These are phyloP conservation scores for Heteractis magnifica DNA, from an alignment of 92 coral and sea anemone genomes.

Conservation along the genomic window DNA sequence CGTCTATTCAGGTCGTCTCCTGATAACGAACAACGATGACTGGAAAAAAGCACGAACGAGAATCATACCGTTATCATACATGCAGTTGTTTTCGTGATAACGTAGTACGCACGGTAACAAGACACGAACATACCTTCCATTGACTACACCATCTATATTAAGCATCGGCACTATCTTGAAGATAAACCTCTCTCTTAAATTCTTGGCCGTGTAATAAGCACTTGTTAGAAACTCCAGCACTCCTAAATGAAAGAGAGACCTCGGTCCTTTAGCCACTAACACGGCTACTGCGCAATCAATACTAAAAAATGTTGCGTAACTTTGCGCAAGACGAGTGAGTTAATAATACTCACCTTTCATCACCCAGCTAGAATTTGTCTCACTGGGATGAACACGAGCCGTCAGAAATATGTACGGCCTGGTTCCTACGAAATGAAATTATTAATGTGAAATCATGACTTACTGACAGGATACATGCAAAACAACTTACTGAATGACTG, in stretches of 20 bases:
- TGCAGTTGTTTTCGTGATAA: too few species aligned
- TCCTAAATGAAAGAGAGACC: constrained; percentile 37
- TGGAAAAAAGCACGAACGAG: constrained; percentile 37
- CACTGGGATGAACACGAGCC: constrained; percentile 97
- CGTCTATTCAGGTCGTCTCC: constrained; percentile 96
- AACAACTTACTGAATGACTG: constrained; percentile 60
- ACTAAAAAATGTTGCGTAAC: too few species aligned
- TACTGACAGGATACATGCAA: background rate
- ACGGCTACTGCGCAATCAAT: too few species aligned
- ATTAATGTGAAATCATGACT: background rate
- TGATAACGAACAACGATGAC: constrained; percentile 95
- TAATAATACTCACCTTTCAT: constrained; percentile 75
- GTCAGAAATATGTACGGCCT: constrained; percentile 87
- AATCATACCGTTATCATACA: constrained; percentile 6
- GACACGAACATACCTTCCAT: constrained; percentile 77
- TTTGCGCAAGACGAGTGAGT: too few species aligned
- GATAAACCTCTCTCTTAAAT: constrained; percentile 84
- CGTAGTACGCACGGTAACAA: background rate
- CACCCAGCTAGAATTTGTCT: constrained; percentile 98
- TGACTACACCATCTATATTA: constrained; percentile 94
- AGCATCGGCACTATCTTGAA: constrained; percentile 97
- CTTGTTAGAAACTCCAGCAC: constrained; percentile 89
- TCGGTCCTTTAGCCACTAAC: background rate
- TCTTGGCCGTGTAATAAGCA: constrained; percentile 85
- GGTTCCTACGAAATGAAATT: constrained; percentile 45